A percentile compares a stretch with the other conserved stretches of the same genome.
phyloP scores from a whole-genome alignment of 2,797 vertebrate genomes.

The Denticeps clupeoides region DNA sequence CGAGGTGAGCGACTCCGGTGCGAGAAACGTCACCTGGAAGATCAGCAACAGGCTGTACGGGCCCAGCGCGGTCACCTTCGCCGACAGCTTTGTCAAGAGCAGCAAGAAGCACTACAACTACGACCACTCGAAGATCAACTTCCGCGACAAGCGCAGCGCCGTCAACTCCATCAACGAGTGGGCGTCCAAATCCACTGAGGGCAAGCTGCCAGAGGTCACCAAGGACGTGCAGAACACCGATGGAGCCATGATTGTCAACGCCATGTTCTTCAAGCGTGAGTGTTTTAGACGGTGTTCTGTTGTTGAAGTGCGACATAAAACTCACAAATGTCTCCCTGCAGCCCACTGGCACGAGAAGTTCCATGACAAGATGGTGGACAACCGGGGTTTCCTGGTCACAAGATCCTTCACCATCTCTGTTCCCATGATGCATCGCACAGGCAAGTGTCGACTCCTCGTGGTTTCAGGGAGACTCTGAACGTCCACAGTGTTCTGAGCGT shows the following conservation, averaged over 20 bases:
- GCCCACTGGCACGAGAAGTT: conserved; percentile 94
- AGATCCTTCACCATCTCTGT: conserved; percentile 75
- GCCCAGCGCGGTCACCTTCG: conserved; percentile 82
- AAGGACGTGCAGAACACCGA: conserved; percentile 85
- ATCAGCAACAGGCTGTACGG: conserved; percentile 83
- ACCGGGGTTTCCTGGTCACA: conserved; percentile 79
- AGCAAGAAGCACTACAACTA: conserved; percentile 96
- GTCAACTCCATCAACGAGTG: conserved; percentile 94
- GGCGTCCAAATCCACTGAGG: conserved; percentile 80
- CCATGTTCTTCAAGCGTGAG: conserved; percentile 98
- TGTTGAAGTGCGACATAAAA: no score
- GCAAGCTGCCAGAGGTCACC: conserved; percentile 84
- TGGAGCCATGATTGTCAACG: conserved; percentile 84
- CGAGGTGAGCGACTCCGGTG: conserved; percentile 73
- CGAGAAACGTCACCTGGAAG: conserved; percentile 91
- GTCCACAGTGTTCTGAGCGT: not conserved
- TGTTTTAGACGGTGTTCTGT: conserved; percentile 11
- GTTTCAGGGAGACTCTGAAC: not conserved
- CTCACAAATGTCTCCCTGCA: conserved; percentile 31
- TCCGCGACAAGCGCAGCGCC: conserved; percentile 86
- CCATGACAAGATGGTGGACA: conserved; percentile 90
- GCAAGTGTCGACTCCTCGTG: conserved; percentile 39
- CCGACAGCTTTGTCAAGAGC: conserved; percentile 80
- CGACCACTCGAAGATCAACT: conserved; percentile 90
- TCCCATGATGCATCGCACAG: conserved; percentile 95